phyloP scores from a whole-genome alignment of 2,888 invertebrate species.

The Chaetogeoica ovagalla region DNA sequence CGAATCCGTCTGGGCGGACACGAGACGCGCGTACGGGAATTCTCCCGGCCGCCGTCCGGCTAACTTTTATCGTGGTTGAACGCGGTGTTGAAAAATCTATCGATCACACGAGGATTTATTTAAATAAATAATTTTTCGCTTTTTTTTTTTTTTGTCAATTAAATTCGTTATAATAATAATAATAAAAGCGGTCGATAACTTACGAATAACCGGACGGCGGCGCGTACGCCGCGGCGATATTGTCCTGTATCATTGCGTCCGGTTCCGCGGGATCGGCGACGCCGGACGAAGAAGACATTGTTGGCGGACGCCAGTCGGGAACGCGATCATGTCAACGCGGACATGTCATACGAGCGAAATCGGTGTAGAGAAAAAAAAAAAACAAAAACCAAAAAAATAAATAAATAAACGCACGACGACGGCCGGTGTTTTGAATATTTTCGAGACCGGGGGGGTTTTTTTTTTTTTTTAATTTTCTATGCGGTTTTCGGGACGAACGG shows the following conservation, averaged over 20 bases:
- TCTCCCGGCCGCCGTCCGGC: no score
- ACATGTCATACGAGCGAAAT: constrained; percentile 34
- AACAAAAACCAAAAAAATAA: neutral
- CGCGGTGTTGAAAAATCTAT: no score
- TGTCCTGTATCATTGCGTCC: constrained; percentile 50
- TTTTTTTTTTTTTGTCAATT: no score
- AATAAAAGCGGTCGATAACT: neutral
- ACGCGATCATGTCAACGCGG: constrained; percentile 40
- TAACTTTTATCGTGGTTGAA: no score
- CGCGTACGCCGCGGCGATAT: constrained; percentile 42
- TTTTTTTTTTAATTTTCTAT: no score
- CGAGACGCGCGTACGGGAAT: neutral
- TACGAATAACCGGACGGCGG: constrained; percentile 44
- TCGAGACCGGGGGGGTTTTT: no score
- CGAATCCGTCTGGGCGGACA: neutral
- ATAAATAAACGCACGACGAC: no score
- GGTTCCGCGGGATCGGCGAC: constrained; percentile 44
- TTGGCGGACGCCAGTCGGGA: constrained; percentile 7
- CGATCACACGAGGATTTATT: no score
- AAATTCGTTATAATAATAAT: no score
- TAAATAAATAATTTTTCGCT: no score
- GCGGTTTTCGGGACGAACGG: no score
- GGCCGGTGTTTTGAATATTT: no score
- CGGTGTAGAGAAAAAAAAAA: neutral
- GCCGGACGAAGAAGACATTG: constrained; percentile 50